Evolutionary conservation across 2,888 invertebrate species (phyloP).

Genomic region (Agrotis exclamationis): DNA sequence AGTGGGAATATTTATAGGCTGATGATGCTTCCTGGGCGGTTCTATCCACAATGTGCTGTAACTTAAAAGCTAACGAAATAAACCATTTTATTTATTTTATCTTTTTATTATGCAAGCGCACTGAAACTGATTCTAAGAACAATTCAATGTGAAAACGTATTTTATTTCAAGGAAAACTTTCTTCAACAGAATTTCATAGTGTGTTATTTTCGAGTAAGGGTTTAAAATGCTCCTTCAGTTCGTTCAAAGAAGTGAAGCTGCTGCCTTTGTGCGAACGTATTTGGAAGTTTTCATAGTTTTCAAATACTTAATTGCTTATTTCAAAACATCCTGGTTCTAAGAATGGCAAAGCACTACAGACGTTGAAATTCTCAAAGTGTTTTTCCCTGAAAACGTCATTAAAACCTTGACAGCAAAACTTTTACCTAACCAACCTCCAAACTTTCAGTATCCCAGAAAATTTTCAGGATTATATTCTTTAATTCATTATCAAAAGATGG

Average conservation of each 20-base stretch:
- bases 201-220: neutral
- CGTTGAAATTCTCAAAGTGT: no score
- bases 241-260: neutral
- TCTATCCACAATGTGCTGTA: no score
- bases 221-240: neutral
- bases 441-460: slow-evolving; percentile 23
- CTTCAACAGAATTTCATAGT: neutral
- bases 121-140: neutral
- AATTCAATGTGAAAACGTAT: neutral
- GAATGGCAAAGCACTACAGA: neutral
- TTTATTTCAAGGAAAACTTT: neutral
- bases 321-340: neutral
- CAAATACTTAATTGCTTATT: neutral
- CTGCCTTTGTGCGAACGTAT: neutral
- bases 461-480: slow-evolving; percentile 53
- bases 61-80: no score
- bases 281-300: neutral
- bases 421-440: slow-evolving; percentile 19
- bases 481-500: slow-evolving; percentile 64
- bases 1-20: no score
- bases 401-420: slow-evolving; percentile 14
- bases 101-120: neutral
- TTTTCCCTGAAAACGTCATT: slow-evolving; percentile 5
- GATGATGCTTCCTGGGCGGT: no score
- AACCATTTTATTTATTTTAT: no score